Conservation (phyloP, 2,797 vertebrate species). For the Diceros bicornis region DNA sequence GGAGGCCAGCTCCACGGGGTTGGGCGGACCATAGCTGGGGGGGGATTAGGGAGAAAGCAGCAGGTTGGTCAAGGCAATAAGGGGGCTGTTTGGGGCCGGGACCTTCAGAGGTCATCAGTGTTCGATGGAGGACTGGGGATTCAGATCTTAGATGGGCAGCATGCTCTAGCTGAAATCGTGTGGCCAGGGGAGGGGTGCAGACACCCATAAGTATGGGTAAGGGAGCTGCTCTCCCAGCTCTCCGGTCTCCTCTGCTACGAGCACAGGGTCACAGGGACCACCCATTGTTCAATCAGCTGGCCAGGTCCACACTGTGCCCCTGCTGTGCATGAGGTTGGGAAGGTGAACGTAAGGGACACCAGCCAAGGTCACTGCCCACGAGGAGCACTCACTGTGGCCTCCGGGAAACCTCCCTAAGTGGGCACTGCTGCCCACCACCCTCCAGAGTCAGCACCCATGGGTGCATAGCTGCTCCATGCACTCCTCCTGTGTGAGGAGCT, state of each 20-base stretch:
- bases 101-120: neutral
- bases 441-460: neutral
- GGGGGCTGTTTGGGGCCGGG: no score
- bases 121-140: neutral
- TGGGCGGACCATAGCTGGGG: no score
- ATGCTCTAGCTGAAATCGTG: neutral
- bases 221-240: no score
- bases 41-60: neutral
- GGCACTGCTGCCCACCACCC: neutral
- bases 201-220: accelerated
- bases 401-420: neutral
- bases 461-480: neutral
- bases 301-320: neutral
- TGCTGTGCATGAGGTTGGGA: neutral
- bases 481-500: neutral
- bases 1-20: neutral
- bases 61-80: neutral
- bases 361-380: neutral
- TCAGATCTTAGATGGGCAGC: neutral
- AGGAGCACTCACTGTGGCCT: neutral
- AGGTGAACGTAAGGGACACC: neutral
- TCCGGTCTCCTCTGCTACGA: accelerated
- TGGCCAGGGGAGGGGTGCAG: neutral
- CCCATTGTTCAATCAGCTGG: neutral
- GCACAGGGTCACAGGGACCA: neutral